These are phyloP conservation scores for Sternotherus odoratus DNA, from an alignment of 2,797 vertebrate genomes.

Conservation along the genomic window DNA sequence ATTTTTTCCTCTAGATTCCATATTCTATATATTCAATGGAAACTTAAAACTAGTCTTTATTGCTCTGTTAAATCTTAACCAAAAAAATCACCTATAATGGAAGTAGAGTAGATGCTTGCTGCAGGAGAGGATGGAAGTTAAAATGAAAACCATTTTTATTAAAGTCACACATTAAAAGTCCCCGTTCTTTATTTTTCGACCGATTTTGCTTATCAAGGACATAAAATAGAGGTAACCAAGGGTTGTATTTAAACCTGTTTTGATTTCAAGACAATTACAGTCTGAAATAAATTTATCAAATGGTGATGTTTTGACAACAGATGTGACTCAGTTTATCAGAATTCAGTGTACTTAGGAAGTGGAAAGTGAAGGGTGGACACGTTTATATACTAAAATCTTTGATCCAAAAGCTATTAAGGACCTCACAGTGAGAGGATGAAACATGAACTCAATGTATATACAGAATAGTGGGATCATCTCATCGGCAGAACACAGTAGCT, in stretches of 20 bases:
- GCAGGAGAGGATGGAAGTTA: not conserved
- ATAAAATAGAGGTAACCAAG: not conserved
- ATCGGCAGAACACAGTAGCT: not conserved
- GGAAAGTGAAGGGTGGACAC: not conserved
- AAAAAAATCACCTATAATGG: not conserved
- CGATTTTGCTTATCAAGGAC: not conserved
- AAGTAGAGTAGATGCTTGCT: not conserved
- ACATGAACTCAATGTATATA: not conserved
- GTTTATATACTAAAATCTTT: not conserved
- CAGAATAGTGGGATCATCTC: not conserved
- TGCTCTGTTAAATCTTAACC: not conserved
- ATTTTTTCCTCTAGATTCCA: not conserved
- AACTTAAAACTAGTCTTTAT: not conserved
- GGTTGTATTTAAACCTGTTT: not conserved
- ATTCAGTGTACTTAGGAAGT: not conserved
- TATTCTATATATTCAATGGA: not conserved
- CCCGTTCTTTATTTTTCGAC: not conserved
- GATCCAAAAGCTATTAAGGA: not conserved
- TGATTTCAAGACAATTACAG: not conserved
- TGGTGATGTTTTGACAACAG: not conserved
- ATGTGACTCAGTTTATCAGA: not conserved
- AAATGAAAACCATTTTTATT: not conserved
- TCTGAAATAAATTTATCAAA: not conserved
- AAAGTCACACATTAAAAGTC: not conserved
- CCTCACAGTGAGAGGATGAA: not conserved